Percentiles rank a stretch among this genome's conserved stretches.
Conservation (phyloP, 2,888 invertebrate species). For the Sphaerophoria rueppellii region DNA sequence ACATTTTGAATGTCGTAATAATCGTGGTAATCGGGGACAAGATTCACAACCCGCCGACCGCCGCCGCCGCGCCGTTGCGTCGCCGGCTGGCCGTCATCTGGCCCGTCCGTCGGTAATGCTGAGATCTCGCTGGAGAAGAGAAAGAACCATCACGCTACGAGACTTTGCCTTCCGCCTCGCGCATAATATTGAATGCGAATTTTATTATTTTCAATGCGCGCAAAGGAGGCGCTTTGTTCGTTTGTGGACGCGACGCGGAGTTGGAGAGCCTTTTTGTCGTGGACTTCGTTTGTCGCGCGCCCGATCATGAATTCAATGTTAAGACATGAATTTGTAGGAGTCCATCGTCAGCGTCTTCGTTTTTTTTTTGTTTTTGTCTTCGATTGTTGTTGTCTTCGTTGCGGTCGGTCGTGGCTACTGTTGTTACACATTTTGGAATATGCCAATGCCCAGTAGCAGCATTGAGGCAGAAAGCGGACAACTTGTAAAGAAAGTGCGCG, state of each 20-base stretch:
- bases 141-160: background rate
- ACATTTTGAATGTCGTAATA: conserved; percentile 73
- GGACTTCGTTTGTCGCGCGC: conserved; percentile 40
- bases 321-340: conserved; percentile 69
- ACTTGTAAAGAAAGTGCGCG: conserved; percentile 67
- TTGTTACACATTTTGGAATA: conserved; percentile 77
- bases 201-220: conserved; percentile 70
- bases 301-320: conserved; percentile 54
- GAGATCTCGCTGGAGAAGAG: background rate
- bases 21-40: conserved; percentile 69
- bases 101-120: no score
- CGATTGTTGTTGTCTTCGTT: background rate
- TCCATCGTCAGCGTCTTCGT: conserved; percentile 61
- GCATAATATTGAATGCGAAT: conserved; percentile 71
- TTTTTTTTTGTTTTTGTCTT: background rate
- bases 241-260: conserved; percentile 7
- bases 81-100: no score
- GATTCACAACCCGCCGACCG: conserved; percentile 44
- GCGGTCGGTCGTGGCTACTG: conserved; percentile 76
- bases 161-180: conserved; percentile 60
- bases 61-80: background rate
- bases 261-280: conserved; percentile 16
- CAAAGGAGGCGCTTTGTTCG: conserved; percentile 55
- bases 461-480: conserved; percentile 44
- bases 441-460: conserved; percentile 53